phyloP scores from a whole-genome alignment of 2,113 vertebrate species.

The Hyaena hyaena region DNA sequence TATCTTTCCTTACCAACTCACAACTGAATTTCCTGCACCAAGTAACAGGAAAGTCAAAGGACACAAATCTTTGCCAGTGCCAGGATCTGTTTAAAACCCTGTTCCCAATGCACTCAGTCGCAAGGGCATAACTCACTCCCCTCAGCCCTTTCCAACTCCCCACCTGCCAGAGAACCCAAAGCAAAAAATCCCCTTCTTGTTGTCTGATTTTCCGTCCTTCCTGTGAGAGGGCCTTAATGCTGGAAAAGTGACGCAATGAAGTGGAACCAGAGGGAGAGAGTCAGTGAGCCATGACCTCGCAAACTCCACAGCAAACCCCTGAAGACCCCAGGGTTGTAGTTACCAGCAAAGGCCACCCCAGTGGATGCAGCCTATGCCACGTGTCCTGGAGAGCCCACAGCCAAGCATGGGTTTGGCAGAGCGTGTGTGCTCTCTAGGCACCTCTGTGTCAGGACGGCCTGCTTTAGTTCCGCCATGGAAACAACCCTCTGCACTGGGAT shows the following conservation, averaged over 20 bases:
- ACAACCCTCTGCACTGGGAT: conserved; percentile 19
- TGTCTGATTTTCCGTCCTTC: not conserved
- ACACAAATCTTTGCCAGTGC: not conserved
- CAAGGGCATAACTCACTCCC: not conserved
- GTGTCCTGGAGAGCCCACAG: accelerated
- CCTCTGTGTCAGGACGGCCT: not conserved
- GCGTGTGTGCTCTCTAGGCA: not conserved
- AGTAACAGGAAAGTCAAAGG: not conserved
- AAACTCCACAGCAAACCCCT: not conserved
- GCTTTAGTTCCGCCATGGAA: conserved; percentile 3
- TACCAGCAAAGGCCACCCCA: not conserved
- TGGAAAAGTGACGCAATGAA: not conserved
- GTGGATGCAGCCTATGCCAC: accelerated
- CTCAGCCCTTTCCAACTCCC: not conserved
- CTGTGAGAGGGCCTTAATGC: no score
- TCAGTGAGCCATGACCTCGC: accelerated
- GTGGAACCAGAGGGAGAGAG: not conserved
- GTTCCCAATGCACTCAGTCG: not conserved
- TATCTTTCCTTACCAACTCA: not conserved
- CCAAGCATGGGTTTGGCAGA: not conserved
- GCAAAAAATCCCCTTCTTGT: not conserved
- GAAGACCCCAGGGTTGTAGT: not conserved
- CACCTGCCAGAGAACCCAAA: not conserved
- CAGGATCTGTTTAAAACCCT: not conserved
- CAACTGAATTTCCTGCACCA: not conserved